A percentile compares a stretch with the other conserved stretches of the same genome.
Conservation (phyloP, 2,113 vertebrate species). For the Prunella fulvescens region DNA sequence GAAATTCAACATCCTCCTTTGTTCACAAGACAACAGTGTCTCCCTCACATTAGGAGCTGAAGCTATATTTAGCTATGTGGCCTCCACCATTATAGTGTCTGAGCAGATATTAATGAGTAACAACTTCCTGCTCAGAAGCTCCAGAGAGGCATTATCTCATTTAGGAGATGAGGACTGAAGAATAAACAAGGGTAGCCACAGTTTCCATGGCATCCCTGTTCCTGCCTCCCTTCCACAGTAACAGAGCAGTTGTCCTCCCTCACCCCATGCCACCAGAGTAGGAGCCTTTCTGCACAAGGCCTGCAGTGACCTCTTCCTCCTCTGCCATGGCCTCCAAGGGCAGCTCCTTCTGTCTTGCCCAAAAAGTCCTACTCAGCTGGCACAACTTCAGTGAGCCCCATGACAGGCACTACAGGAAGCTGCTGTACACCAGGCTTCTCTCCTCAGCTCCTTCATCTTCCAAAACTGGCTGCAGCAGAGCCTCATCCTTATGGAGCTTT, state of each 20-base stretch:
- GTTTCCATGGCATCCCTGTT: background rate
- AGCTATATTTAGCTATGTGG: background rate
- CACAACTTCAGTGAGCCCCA: background rate
- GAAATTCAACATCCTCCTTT: background rate
- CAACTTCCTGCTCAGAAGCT: background rate
- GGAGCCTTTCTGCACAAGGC: background rate
- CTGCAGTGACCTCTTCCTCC: fast-evolving
- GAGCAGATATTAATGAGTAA: background rate
- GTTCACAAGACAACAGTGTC: background rate
- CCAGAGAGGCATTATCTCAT: background rate
- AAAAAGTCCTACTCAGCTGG: background rate
- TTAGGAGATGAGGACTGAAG: background rate
- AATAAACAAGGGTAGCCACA: fast-evolving
- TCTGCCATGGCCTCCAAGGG: background rate
- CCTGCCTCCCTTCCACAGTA: fast-evolving
- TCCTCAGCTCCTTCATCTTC: background rate
- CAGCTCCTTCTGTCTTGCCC: background rate
- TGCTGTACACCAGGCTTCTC: background rate
- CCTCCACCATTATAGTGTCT: background rate
- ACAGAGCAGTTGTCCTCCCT: background rate
- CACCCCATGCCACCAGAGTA: background rate
- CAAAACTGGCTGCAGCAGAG: background rate
- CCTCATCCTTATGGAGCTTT: background rate
- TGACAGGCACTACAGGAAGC: background rate
- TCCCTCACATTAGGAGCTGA: background rate